phyloP scores from a whole-genome alignment of 2,113 vertebrate species.

The Manacus vitellinus region DNA sequence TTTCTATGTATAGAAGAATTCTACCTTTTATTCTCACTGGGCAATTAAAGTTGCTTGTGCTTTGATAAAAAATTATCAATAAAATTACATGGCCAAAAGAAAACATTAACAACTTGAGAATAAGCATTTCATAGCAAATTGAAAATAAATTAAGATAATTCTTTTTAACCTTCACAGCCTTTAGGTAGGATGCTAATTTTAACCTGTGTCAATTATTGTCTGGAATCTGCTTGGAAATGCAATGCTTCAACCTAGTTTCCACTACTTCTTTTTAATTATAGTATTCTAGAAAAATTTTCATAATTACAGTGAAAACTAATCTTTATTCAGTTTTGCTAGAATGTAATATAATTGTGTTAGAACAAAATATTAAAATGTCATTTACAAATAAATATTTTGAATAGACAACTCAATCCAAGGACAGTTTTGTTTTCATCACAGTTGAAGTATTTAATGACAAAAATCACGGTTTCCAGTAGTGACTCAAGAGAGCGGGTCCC shows the following conservation, averaged over 20 bases:
- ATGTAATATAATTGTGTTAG: background rate
- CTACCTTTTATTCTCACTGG: background rate
- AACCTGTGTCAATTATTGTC: background rate
- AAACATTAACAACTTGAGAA: background rate
- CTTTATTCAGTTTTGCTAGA: background rate
- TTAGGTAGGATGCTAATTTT: background rate
- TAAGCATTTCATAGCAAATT: background rate
- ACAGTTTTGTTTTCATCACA: conserved; percentile 61
- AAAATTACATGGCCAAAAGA: background rate
- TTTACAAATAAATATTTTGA: background rate
- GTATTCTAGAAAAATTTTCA: background rate
- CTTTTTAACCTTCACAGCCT: background rate
- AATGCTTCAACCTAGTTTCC: background rate
- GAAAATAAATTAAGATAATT: background rate
- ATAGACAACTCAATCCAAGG: conserved; percentile 22
- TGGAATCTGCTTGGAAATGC: background rate
- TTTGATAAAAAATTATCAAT: background rate
- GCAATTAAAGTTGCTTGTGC: background rate
- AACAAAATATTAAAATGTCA: background rate
- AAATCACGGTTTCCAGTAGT: conserved; percentile 61
- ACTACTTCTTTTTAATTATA: background rate
- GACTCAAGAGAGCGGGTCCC: conserved; percentile 54
- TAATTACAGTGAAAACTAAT: background rate
- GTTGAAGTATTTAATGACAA: conserved; percentile 79
- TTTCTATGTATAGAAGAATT: background rate